Evolutionary conservation across 2,113 vertebrate genomes (phyloP), one percentile per base, ranked within the genome.

Genomic region (Vulpes ferrilata): DNA sequence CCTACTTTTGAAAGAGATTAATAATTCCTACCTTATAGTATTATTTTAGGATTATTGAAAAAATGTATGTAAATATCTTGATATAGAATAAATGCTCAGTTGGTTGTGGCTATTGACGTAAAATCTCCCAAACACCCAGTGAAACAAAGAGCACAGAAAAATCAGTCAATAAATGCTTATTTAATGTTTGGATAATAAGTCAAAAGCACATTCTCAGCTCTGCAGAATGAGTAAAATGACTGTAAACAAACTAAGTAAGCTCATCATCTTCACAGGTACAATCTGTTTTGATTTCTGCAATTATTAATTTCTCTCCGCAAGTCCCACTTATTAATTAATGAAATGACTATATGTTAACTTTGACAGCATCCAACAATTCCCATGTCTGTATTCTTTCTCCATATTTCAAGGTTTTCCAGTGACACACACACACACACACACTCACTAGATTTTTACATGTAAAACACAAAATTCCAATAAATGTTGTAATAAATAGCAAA

Each of bases 91-190:
- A 86, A 73, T 80, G 22, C 11, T 59, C 35, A 74, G 32, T 71
- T 94, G 8, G 2, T 74, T 96, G 19, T 57, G 90, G 23, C 5
- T 97, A 59, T 90, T 93, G 73, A 92, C 76, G 69, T n/a, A 86
- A 86, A 86, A 96, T 22, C 11, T 83, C 59, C 20, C 43, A 95
- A 59, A 23, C 7, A 62, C 5, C 10, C n/a, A 86, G 11, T 71
- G 73, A 89, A 89, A 25, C 51, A 94, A 78, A 27, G 0, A 78
- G n/a, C 51, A 43, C 27, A 59, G 16, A 80, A n/a, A 95, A 48
- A 90, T n/a, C 76, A 10, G 11, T 87, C 13, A n/a, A 43, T 94
- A 94, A 30, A 64, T 71, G 9, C 81, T 92, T 89, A 25, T 51
- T 94, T 92, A 89, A 74, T 35, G 12, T 83, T 87, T 78, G 17